Percentiles rank a stretch among this genome's conserved stretches.
These are phyloP conservation scores for Myzus persicae DNA, from an alignment of 1,140 invertebrate genomes.

Conservation along the genomic window DNA sequence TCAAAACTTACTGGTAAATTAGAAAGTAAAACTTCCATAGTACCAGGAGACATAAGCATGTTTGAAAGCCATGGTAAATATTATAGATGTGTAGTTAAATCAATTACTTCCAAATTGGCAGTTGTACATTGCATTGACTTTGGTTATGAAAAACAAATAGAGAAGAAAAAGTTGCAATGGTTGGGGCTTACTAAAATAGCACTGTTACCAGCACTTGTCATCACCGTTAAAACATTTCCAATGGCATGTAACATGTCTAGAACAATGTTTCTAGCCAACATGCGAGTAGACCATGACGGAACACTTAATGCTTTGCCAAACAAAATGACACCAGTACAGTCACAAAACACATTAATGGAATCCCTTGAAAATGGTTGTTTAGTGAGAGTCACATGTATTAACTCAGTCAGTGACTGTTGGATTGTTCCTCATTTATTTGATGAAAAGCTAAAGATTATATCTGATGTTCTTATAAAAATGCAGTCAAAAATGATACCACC, in stretches of 20 bases:
- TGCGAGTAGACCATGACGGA: neutral
- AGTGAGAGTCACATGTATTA: constrained; percentile 27
- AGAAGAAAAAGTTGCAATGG: constrained; percentile 39
- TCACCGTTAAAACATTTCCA: constrained; percentile 46
- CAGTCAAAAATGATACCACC: constrained; percentile 24
- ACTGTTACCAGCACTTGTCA: constrained; percentile 16
- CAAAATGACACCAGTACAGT: neutral
- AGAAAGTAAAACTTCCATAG: neutral
- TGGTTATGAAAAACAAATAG: constrained; percentile 48
- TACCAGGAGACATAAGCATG: neutral
- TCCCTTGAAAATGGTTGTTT: constrained; percentile 40
- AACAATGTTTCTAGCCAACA: constrained; percentile 45
- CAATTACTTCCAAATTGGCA: neutral
- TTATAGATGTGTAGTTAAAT: constrained; percentile 49
- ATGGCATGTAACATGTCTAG: constrained; percentile 21
- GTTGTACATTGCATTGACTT: constrained; percentile 49
- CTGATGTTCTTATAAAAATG: neutral
- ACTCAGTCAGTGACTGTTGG: constrained; percentile 28
- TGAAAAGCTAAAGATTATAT: neutral
- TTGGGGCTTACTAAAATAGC: neutral
- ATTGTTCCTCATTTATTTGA: constrained; percentile 41
- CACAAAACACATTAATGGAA: constrained; percentile 25
- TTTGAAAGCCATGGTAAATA: constrained; percentile 47
- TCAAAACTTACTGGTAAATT: constrained; percentile 42
- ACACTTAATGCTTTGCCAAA: neutral